Conservation (phyloP, 2,797 vertebrate genomes). For the Otus scops region DNA sequence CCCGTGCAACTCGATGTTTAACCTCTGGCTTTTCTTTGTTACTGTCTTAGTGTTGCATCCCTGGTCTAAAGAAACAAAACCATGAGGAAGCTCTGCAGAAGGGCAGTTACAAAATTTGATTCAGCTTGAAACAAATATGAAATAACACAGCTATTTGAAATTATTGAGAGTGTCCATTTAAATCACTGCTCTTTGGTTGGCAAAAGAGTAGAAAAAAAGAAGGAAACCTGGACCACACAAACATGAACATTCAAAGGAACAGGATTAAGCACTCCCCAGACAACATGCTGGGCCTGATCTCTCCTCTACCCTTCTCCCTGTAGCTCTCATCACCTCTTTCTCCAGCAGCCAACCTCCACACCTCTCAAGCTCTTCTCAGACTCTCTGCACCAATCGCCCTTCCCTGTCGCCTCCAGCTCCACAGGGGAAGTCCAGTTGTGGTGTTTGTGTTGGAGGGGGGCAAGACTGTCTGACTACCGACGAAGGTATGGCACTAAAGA, state of each 20-base stretch:
- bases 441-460: background rate
- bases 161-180: constrained; percentile 16
- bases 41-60: background rate
- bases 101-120: background rate
- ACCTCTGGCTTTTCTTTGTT: background rate
- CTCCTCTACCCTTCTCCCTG: background rate
- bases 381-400: background rate
- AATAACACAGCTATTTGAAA: background rate
- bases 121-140: background rate
- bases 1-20: background rate
- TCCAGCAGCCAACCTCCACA: background rate
- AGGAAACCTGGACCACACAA: background rate
- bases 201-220: background rate
- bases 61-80: background rate
- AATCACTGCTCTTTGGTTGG: background rate
- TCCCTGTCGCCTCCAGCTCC: constrained; percentile 13
- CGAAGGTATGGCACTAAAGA: constrained; percentile 72
- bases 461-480: constrained; percentile 63
- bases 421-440: constrained; percentile 2
- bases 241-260: background rate
- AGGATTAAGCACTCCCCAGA: background rate
- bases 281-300: background rate
- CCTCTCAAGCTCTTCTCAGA: background rate
- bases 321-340: background rate
- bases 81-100: background rate